Conservation (phyloP, 2,113 vertebrate species). For the Lasiurus cinereus region DNA sequence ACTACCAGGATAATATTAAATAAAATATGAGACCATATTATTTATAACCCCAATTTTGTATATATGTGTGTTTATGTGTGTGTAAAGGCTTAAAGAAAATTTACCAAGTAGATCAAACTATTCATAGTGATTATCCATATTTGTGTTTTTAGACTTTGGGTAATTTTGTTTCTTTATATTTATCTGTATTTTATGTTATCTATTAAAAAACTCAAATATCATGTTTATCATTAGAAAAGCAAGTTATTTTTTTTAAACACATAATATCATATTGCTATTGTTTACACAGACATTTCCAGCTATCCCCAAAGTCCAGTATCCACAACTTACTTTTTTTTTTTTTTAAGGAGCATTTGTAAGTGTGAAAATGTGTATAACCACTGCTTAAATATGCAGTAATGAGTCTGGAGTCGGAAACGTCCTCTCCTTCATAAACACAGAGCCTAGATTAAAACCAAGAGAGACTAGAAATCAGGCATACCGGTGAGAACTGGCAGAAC, state of each 20-base stretch:
- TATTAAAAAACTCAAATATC: not conserved
- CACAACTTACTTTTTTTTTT: not conserved
- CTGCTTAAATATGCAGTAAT: not conserved
- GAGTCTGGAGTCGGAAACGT: slow-evolving; percentile 5
- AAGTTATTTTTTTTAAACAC: slow-evolving; percentile 42
- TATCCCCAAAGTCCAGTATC: not conserved
- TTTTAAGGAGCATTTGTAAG: not conserved
- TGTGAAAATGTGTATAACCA: not conserved
- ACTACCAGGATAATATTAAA: slow-evolving; percentile 8
- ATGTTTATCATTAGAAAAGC: slow-evolving; percentile 19
- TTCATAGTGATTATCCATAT: not conserved
- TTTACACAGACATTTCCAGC: not conserved
- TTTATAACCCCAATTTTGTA: not conserved
- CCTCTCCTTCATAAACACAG: not conserved
- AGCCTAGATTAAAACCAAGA: not conserved
- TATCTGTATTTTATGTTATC: not conserved
- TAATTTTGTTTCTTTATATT: slow-evolving; percentile 50
- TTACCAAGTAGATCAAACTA: not conserved
- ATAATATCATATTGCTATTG: not conserved
- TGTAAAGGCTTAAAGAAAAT: slow-evolving; percentile 13
- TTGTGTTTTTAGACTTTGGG: not conserved
- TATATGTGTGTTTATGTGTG: not conserved
- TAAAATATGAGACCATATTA: not conserved
- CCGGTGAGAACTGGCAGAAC: not conserved
- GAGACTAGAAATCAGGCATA: not conserved